phyloP scores from a whole-genome alignment of 2,113 vertebrate species.

The Opisthocomus hoazin region DNA sequence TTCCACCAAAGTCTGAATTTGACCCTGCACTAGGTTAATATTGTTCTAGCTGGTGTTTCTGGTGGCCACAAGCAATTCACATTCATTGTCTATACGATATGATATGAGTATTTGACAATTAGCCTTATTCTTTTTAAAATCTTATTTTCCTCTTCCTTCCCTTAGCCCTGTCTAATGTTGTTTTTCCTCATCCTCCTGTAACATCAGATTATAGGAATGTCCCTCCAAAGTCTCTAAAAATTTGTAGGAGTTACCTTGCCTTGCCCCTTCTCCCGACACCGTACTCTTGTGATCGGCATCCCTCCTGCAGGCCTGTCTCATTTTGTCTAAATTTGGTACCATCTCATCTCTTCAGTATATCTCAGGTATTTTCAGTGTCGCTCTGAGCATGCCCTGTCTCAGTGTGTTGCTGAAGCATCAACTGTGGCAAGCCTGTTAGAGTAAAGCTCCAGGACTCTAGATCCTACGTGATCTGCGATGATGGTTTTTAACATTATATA shows the following conservation, averaged over 20 bases:
- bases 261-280: neutral
- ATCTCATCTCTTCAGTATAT: neutral
- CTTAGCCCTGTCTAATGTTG: neutral
- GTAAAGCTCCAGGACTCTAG: neutral
- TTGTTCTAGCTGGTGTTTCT: neutral
- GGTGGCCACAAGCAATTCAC: neutral
- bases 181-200: neutral
- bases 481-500: neutral
- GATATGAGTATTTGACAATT: neutral
- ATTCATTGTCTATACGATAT: neutral
- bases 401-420: neutral
- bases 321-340: neutral
- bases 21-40: neutral
- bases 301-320: neutral
- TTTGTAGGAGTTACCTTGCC: neutral
- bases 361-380: neutral
- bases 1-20: neutral
- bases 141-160: neutral
- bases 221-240: neutral
- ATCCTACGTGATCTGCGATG: neutral
- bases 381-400: neutral
- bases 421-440: neutral
- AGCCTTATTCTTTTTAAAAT: neutral
- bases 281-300: neutral
- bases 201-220: neutral